phyloP scores from a whole-genome alignment of 2,797 vertebrate genomes.

The Picus viridis region DNA sequence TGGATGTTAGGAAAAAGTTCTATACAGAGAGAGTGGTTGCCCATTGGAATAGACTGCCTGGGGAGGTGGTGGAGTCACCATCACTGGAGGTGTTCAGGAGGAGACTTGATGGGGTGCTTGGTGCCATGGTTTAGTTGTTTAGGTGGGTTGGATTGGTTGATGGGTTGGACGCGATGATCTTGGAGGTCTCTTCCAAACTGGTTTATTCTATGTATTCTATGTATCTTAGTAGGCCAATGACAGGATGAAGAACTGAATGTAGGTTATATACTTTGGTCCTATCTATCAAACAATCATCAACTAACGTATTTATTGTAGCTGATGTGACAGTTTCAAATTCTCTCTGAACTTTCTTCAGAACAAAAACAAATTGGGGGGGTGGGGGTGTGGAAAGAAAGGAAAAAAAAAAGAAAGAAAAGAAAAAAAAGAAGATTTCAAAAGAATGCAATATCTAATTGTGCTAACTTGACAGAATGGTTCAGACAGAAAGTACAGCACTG shows the following conservation, averaged over 20 bases:
- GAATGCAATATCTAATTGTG: not conserved
- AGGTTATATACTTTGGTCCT: not conserved
- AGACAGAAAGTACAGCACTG: slow-evolving; percentile 16
- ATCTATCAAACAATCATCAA: not conserved
- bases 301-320: not conserved
- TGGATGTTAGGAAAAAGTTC: too few relatives aligned
- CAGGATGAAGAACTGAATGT: not conserved
- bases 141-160: too few relatives aligned
- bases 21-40: too few relatives aligned
- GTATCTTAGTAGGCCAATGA: not conserved
- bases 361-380: not conserved
- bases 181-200: too few relatives aligned
- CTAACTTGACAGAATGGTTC: slow-evolving; percentile 11
- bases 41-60: too few relatives aligned
- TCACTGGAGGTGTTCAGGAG: too few relatives aligned
- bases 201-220: too few relatives aligned
- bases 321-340: not conserved
- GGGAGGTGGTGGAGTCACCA: too few relatives aligned
- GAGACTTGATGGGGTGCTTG: too few relatives aligned
- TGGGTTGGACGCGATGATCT: too few relatives aligned
- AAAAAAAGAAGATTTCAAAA: not conserved
- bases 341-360: not conserved
- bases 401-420: not conserved
- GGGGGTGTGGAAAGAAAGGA: not conserved
- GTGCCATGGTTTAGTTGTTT: too few relatives aligned